phyloP scores from a whole-genome alignment of 2,113 vertebrate genomes.

The Gnathonemus echidnorhynchus region DNA sequence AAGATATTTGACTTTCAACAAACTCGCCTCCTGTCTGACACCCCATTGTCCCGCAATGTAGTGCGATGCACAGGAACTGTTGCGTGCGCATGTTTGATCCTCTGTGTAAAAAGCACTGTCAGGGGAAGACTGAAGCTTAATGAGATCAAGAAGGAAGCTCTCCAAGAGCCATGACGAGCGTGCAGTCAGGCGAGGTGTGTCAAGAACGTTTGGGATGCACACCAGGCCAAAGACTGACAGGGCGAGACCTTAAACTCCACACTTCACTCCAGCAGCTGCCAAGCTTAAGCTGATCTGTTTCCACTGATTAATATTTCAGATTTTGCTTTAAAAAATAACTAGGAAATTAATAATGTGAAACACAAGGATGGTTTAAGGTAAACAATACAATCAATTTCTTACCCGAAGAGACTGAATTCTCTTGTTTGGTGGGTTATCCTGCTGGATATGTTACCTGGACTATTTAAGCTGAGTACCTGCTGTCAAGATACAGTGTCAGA shows the following conservation, averaged over 20 bases:
- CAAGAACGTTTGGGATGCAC: background rate
- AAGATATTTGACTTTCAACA: background rate
- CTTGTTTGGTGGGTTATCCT: background rate
- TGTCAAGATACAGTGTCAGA: background rate
- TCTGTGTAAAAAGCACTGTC: background rate
- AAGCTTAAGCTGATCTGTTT: slow-evolving; percentile 11
- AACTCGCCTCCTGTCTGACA: background rate
- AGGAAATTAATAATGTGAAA: background rate
- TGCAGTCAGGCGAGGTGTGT: background rate
- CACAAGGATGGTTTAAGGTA: background rate
- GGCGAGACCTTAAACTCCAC: background rate
- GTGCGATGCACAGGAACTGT: background rate
- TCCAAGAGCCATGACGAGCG: background rate
- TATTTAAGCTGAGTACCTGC: background rate
- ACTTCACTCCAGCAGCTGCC: background rate
- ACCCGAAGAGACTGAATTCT: background rate
- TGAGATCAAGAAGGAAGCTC: background rate
- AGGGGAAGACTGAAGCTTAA: background rate
- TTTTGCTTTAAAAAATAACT: background rate
- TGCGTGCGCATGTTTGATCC: background rate
- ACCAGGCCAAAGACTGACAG: background rate
- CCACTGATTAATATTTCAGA: slow-evolving; percentile 17
- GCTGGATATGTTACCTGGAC: background rate
- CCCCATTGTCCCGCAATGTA: too few species aligned
- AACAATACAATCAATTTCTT: background rate